Evolutionary conservation across 2,888 invertebrate species (phyloP).

Genomic region (Andricus quercusramuli): DNA sequence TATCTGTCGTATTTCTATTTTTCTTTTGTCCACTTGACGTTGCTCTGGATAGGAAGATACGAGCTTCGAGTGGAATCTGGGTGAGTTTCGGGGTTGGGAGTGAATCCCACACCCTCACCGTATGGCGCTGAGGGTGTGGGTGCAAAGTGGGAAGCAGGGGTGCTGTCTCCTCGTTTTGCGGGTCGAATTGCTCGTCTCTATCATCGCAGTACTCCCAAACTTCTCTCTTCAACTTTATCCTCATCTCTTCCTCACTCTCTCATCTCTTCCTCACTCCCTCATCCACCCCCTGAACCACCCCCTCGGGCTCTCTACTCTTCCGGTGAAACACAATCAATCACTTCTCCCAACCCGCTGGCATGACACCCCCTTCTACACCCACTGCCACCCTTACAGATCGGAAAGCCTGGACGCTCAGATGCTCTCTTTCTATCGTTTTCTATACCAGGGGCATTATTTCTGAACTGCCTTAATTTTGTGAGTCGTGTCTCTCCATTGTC

Average conservation of each 20-base stretch:
- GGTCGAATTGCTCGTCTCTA: slow-evolving; percentile 70
- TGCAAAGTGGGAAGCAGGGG: slow-evolving; percentile 49
- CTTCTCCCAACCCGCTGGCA: slow-evolving; percentile 74
- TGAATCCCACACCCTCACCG: slow-evolving; percentile 50
- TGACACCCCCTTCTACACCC: slow-evolving; percentile 75
- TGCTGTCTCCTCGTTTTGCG: slow-evolving; percentile 70
- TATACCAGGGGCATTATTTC: background rate
- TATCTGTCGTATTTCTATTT: slow-evolving; percentile 67
- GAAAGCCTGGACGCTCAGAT: slow-evolving; percentile 56
- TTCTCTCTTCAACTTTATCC: slow-evolving; percentile 54
- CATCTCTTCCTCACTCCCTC: slow-evolving; percentile 56
- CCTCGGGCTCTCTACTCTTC: slow-evolving; percentile 67
- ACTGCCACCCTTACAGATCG: slow-evolving; percentile 67
- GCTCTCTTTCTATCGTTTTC: slow-evolving; percentile 55
- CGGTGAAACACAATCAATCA: slow-evolving; percentile 78
- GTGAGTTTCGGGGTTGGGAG: slow-evolving; percentile 62
- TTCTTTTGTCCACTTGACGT: slow-evolving; percentile 67
- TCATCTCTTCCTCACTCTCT: slow-evolving; percentile 53
- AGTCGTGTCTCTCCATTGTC: too few species aligned
- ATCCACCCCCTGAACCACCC: slow-evolving; percentile 58
- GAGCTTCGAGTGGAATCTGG: slow-evolving; percentile 67
- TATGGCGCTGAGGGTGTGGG: slow-evolving; percentile 56
- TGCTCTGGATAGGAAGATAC: slow-evolving; percentile 54
- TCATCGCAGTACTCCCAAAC: slow-evolving; percentile 63
- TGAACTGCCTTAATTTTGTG: too few species aligned